Conservation (phyloP, 92 coral and sea anemone genomes). For the Ricordea florida region DNA sequence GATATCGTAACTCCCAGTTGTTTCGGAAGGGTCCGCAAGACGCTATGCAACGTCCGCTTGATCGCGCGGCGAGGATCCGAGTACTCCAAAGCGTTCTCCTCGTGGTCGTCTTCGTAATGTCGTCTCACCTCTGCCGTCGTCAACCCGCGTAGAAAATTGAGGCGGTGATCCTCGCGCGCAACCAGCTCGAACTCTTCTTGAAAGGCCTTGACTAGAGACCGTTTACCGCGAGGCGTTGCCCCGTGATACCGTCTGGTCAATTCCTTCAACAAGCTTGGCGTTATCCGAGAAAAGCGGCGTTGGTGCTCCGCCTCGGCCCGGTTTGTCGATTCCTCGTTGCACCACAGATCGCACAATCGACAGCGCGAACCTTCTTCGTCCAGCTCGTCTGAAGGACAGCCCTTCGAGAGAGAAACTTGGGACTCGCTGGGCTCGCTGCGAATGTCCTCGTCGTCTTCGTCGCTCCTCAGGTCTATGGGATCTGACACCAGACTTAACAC, state of each 20-base stretch:
- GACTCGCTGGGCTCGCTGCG: no score
- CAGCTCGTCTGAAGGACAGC: background rate
- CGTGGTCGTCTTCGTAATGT: constrained; percentile 17
- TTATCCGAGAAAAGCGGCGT: no score
- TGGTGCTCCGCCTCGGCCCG: no score
- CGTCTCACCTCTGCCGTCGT: background rate
- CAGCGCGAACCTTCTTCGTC: background rate
- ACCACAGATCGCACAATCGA: background rate
- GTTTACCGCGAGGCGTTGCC: no score
- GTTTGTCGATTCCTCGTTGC: no score
- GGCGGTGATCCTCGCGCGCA: no score
- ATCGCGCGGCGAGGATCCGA: background rate
- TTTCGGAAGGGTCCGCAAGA: background rate
- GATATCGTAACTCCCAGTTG: background rate
- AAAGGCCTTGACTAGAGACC: no score
- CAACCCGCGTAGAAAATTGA: background rate
- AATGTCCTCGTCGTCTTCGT: background rate
- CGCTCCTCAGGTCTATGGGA: background rate
- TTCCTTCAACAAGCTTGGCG: background rate
- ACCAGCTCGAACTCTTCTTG: no score
- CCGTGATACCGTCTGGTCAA: background rate
- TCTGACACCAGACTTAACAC: background rate
- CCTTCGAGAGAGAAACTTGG: no score
- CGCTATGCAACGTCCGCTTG: background rate
- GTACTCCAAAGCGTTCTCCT: background rate